phyloP scores from a whole-genome alignment of 1,140 invertebrate genomes.

The Pachyrhynchus sulphureomaculatus region DNA sequence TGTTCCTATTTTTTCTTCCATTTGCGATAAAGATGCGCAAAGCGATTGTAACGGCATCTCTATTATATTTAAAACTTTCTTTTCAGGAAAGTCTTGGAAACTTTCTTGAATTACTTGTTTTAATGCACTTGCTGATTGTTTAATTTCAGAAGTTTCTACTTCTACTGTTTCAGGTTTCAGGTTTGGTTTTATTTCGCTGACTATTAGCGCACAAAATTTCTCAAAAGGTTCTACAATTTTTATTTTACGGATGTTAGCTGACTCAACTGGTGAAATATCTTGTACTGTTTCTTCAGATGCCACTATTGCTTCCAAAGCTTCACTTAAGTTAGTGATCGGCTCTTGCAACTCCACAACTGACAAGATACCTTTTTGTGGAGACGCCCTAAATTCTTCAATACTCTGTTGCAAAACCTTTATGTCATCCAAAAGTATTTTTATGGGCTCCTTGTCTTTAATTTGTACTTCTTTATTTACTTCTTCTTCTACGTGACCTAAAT shows the following conservation, averaged over 20 bases:
- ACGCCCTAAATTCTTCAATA: background rate
- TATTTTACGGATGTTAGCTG: background rate
- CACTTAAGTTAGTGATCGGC: background rate
- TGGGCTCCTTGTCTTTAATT: background rate
- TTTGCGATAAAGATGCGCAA: background rate
- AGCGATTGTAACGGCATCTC: background rate
- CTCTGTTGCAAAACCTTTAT: background rate
- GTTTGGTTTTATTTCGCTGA: background rate
- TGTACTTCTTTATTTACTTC: background rate
- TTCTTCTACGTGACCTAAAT: background rate
- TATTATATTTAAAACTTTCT: background rate
- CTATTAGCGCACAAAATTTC: background rate
- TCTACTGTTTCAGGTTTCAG: background rate
- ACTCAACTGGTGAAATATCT: background rate
- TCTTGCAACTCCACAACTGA: background rate
- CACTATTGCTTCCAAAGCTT: background rate
- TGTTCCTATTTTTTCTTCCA: background rate
- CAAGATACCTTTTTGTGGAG: too few relatives aligned
- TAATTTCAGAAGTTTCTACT: slow-evolving; percentile 10
- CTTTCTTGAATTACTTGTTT: slow-evolving; percentile 10
- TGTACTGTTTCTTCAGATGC: background rate
- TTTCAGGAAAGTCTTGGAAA: background rate
- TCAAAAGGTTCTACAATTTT: background rate
- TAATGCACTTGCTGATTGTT: slow-evolving; percentile 3
- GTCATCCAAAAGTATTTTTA: background rate